A percentile compares a stretch with the other conserved stretches of the same genome.
Evolutionary conservation across 2,888 invertebrate species (phyloP).

Genomic region (Drosophila flavopinicola): DNA sequence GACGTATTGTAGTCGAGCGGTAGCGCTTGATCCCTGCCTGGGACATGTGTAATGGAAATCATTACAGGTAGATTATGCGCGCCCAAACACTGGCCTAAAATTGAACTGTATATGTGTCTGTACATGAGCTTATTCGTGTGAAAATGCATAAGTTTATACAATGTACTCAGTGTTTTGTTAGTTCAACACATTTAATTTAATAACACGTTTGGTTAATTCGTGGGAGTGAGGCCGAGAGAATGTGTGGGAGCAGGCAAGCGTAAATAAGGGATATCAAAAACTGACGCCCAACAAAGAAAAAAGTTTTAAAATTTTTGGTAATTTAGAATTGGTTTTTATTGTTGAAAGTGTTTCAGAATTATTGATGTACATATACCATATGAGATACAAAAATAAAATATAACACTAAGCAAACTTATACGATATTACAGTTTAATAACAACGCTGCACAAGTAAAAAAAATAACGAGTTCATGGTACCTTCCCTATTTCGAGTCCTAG

Average conservation of each 20-base stretch:
- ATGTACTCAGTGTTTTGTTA: conserved; percentile 69
- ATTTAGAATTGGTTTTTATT: conserved; percentile 48
- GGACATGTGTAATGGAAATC: too few relatives aligned
- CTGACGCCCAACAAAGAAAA: conserved; percentile 26
- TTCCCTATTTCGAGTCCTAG: too few relatives aligned
- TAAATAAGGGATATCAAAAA: conserved; percentile 44
- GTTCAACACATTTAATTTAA: conserved; percentile 64
- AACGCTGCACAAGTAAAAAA: too few relatives aligned
- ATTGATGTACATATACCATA: conserved; percentile 46
- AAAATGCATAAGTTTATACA: neutral
- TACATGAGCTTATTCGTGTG: neutral
- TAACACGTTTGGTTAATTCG: conserved; percentile 69
- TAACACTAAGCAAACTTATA: conserved; percentile 30
- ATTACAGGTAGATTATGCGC: too few relatives aligned
- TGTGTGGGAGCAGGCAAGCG: conserved; percentile 2
- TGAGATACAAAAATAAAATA: conserved; percentile 19
- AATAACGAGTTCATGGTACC: too few relatives aligned
- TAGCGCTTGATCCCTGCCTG: too few relatives aligned
- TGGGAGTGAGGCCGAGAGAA: neutral
- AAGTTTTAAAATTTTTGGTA: conserved; percentile 29
- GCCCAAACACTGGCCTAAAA: neutral
- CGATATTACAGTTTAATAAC: conserved; percentile 47
- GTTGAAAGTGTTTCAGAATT: conserved; percentile 40
- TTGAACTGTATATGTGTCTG: neutral
- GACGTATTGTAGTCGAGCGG: too few relatives aligned